Conservation (phyloP, 2,888 invertebrate genomes). For the Spisula subtruncata region DNA sequence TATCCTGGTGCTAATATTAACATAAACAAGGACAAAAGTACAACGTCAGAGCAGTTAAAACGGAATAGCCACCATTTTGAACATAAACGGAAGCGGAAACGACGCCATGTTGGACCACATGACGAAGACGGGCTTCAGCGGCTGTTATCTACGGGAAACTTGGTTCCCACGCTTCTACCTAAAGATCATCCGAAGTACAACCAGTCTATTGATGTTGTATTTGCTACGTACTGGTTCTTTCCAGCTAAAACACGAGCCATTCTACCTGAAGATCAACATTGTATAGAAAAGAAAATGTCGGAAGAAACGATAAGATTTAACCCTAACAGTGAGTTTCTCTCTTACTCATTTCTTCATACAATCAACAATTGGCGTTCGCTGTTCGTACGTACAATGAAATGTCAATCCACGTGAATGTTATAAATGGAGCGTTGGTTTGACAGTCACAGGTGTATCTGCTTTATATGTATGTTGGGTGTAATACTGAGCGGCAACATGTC, state of each 20-base stretch:
- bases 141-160: conserved; percentile 88
- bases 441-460: no score
- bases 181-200: conserved; percentile 87
- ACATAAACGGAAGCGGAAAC: conserved; percentile 58
- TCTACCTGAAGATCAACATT: conserved; percentile 91
- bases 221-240: conserved; percentile 93
- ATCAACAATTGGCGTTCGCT: no score
- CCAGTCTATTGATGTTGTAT: conserved; percentile 90
- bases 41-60: background rate
- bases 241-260: conserved; percentile 89
- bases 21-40: background rate
- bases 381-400: no score
- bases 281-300: conserved; percentile 90
- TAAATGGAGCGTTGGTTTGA: no score
- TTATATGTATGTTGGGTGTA: no score
- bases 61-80: background rate
- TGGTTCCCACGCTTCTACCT: conserved; percentile 87
- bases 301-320: conserved; percentile 86
- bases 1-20: conserved; percentile 3
- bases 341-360: background rate
- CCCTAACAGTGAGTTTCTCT: conserved; percentile 83
- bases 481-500: no score
- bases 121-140: conserved; percentile 88
- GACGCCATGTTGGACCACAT: conserved; percentile 88
- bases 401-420: no score